Base-by-base conservation (phyloP, 2,888 invertebrate species). In the Tenthredo scrophulariae region DNA sequence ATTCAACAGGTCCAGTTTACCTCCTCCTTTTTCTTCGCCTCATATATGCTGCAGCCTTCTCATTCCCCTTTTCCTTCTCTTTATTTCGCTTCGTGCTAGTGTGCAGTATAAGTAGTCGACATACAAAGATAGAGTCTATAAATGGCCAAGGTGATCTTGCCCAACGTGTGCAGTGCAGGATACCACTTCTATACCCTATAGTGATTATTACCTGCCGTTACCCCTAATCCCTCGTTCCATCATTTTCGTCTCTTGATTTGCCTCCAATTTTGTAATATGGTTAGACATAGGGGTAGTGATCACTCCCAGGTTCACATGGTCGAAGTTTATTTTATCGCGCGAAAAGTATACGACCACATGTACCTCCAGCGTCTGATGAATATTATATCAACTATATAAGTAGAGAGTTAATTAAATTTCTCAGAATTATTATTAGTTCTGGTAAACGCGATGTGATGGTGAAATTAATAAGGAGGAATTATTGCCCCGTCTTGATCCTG, bases 101-200 rank as follows among this genome's bases (percentile, higher is more conserved):
- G 22, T 54, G 29, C 65, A 15, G 33, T 26, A 80, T 50, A 18
- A 65, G 62, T 37, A 80, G 40, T 62, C 62, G 50, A 43, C 22
- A 13, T 29, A 77, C 74, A 13, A 5, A 74, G 46, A 18, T 50
- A 26, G 67, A 79, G 40, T 84, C 85, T 84, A 85, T 84, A 85
- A 86, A 86, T 84, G 86, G 84, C 86, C 86, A 86, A 86, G 86
- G 86, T 86, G 86, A 86, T 84, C 86, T 65, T 86, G 85, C 75
- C 54, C 62, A 50, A 40, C 80, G 58, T 37, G 10, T 33, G 37
- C 46, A 46, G 46, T 46, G 62, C 26, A 26, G 18, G 54, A 37
- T 37, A 58, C 37, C 80, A 58, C 37, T 80, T 80, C 62, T 80
- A 80, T 58, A 77, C 18, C 77, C 50, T 50, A 75, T 62, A 26